Base-by-base conservation (phyloP, 2,113 vertebrate species). In the Tursiops truncatus region DNA sequence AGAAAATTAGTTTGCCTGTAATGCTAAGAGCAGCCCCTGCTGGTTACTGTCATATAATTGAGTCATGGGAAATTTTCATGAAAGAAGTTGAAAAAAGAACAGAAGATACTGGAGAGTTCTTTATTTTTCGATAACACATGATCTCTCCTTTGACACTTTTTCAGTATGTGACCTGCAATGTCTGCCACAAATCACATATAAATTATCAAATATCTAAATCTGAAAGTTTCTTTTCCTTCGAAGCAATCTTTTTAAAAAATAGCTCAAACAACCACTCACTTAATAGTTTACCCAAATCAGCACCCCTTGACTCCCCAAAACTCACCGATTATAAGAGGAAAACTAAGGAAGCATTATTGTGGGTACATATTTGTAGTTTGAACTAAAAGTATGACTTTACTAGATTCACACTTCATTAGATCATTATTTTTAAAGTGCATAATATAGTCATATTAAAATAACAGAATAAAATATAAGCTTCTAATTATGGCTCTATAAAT, bases 11-110 rank as follows among this genome's bases (percentile, higher is more conserved):
- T 86, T 92, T 71, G 50, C 95, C 68, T 80, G 36, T 70, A 92
- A 96, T 76, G 96, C 94, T 96, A 96, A 97, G 83, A 98, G 98
- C 97, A 97, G 79, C 97, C 97, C 92, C 97, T 97, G 94, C 95
- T 98, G 98, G 95, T 82, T 93, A 77, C 31, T 87, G 70, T 58
- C 56, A 62, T 84, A 56, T 92, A 76, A 81, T 17, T 74, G 83
- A 92, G 82, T 63, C 3, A 74, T 88, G n/a, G 33, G 5, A 82
- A 96, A 74, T 74, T 80, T 89, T 77, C 65, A 93, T 70, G 50
- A 92, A 65, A 79, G 31, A 93, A 62, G 38, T 53, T 94, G 89
- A 79, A 92, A 77, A 68, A 85, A 79, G 33, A 94, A 70, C 12
- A 86, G 84, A 88, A 92, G 25, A 76, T 79, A 47, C 3, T n/a